Evolutionary conservation across 1,140 invertebrate species (phyloP).

Genomic region (Semibalanus balanoides): DNA sequence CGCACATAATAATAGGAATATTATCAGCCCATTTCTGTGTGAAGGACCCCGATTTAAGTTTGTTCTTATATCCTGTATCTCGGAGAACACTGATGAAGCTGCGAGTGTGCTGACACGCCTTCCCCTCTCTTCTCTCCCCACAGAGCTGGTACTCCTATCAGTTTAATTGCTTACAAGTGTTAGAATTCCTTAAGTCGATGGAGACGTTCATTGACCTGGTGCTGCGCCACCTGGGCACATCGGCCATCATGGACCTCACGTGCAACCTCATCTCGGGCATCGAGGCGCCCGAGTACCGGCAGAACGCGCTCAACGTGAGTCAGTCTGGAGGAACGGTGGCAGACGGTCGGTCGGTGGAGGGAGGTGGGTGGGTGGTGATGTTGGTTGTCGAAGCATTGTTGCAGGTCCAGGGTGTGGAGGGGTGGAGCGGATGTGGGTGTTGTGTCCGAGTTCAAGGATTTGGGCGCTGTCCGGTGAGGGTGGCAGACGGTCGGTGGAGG

Average conservation of each 20-base stretch:
- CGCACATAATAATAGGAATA: too few relatives aligned
- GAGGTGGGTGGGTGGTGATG: not conserved
- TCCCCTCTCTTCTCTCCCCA: constrained; percentile 12
- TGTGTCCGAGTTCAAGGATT: too few relatives aligned
- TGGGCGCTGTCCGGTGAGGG: too few relatives aligned
- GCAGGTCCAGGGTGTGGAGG: too few relatives aligned
- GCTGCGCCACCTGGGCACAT: constrained; percentile 79
- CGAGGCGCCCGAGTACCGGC: constrained; percentile 56
- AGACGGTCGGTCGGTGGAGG: too few relatives aligned
- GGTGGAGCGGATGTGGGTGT: too few relatives aligned
- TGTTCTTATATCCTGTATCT: too few relatives aligned
- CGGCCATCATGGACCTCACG: constrained; percentile 87
- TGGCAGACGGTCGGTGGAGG: too few relatives aligned
- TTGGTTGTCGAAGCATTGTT: too few relatives aligned
- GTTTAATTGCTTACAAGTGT: constrained; percentile 71
- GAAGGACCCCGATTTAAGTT: too few relatives aligned
- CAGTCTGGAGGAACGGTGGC: not conserved
- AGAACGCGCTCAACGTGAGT: constrained; percentile 46
- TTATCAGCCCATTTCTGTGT: too few relatives aligned
- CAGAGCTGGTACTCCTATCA: constrained; percentile 84
- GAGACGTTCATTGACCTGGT: constrained; percentile 71
- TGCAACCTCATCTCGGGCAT: constrained; percentile 74
- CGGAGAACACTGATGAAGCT: too few relatives aligned
- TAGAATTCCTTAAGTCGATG: constrained; percentile 76
- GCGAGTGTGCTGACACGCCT: not conserved